A percentile compares a stretch with the other conserved stretches of the same genome.
phyloP scores from a whole-genome alignment of 2,888 invertebrate species.

The Trichogramma evanescens region DNA sequence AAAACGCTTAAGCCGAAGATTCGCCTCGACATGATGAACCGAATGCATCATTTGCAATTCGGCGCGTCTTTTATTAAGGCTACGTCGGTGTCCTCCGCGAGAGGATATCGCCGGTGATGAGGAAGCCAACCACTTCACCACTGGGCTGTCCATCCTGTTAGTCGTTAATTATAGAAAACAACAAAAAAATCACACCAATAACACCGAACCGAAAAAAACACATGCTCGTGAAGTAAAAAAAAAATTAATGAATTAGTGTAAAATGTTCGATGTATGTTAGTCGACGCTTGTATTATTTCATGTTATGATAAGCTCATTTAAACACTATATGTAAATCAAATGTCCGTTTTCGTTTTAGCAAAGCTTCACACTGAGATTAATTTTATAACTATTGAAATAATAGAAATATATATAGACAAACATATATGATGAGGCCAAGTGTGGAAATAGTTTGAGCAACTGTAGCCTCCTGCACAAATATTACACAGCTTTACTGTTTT shows the following conservation, averaged over 20 bases:
- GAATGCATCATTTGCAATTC: constrained; percentile 36
- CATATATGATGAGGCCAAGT: constrained; percentile 40
- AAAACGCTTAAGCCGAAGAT: constrained; percentile 45
- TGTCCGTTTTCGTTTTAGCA: neutral
- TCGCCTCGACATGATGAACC: constrained; percentile 46
- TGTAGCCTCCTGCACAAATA: constrained; percentile 39
- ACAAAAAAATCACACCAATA: constrained; percentile 5
- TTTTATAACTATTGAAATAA: constrained; percentile 25
- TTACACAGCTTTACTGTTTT: constrained; percentile 20
- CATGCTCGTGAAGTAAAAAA: neutral
- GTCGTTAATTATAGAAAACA: constrained; percentile 37
- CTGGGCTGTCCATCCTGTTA: constrained; percentile 46
- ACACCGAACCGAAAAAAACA: too few relatives aligned
- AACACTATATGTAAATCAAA: constrained; percentile 2
- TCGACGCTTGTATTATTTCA: neutral
- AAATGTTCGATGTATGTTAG: neutral
- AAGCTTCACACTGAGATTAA: constrained; percentile 7
- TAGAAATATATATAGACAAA: constrained; percentile 39
- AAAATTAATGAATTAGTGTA: neutral
- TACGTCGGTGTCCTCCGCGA: constrained; percentile 27
- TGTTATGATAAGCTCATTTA: neutral
- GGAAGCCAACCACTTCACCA: constrained; percentile 45
- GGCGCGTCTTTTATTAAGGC: neutral
- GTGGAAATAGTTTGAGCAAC: constrained; percentile 42
- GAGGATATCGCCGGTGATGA: constrained; percentile 47